A percentile compares a stretch with the other conserved stretches of the same genome.
These are phyloP conservation scores for Hypomecis punctinalis DNA, from an alignment of 2,888 invertebrate species.

Conservation along the genomic window DNA sequence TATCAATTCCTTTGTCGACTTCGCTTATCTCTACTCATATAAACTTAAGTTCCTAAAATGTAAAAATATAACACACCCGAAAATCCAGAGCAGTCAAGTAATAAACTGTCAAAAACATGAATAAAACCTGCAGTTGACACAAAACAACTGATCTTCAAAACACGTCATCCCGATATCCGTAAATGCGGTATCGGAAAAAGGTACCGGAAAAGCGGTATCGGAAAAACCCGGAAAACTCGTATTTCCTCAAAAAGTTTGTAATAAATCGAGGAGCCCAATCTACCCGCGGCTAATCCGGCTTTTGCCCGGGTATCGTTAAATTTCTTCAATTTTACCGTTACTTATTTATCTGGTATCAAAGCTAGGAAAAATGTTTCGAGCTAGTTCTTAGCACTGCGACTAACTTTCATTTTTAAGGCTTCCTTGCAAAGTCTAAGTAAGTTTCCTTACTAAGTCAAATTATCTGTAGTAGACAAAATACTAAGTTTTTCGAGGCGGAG, in stretches of 20 bases:
- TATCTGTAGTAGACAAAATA: too few species aligned
- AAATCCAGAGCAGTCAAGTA: neutral
- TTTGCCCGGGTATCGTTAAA: conserved; percentile 24
- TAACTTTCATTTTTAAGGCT: too few species aligned
- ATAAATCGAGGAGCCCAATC: conserved; percentile 27
- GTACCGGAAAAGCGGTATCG: neutral
- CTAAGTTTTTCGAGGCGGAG: too few species aligned
- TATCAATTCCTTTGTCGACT: too few species aligned
- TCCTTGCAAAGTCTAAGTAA: too few species aligned
- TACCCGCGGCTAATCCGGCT: conserved; percentile 26
- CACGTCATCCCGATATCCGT: neutral
- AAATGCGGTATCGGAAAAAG: neutral
- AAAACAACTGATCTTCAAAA: neutral
- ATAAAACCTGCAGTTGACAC: too few species aligned
- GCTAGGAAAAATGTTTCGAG: neutral
- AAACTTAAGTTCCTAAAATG: too few species aligned
- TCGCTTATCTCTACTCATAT: too few species aligned
- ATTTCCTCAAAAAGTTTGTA: conserved; percentile 28
- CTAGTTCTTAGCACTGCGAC: neutral
- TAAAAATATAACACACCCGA: too few species aligned
- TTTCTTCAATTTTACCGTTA: conserved; percentile 20
- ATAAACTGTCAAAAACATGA: too few species aligned
- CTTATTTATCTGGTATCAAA: conserved; percentile 1
- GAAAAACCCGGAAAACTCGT: conserved; percentile 5
- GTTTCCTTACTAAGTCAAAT: too few species aligned